Base-by-base conservation (phyloP, 1,140 invertebrate genomes). In the Ceratina australensis region DNA sequence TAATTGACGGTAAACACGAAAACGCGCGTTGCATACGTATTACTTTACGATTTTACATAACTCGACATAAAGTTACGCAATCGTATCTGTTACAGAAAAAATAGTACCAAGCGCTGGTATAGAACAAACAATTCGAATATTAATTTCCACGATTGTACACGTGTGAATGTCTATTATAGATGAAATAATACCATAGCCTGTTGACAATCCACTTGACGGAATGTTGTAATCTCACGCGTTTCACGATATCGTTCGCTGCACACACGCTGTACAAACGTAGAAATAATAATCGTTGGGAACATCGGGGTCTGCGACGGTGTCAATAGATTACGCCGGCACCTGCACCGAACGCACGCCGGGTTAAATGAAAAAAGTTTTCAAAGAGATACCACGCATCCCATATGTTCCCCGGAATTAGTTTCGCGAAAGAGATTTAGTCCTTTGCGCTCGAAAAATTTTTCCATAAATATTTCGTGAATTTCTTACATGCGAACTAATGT, bases 151-250 rank as follows among this genome's bases (percentile, higher is more conserved):
- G 2, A 15, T 12, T 5, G 18, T 18, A 16, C 3, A 15, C 4
- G 3, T 50, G 50, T 28, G 0, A 15, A 3, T 8, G 28, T 10
- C 22, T 28, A 28, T 3, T 16, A 7, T 15, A 18, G 15, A 1
- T 12, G 15, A 24, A 33, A 24, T 15, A 13, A 73, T 42, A 26
- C 13, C 24, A 7, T 2, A 15, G 8, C 0, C 4, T 42, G 26
- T 33, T 56, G n/a, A 22, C 72, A 65, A 50, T 67, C 22, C 56
- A 24, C 5, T 18, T 16, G 47, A 47, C 18, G 15, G 18, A 76
- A 69, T 60, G 42, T 26, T 18, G 74, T n/a, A 69, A 69, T 69
- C 26, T 28, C 49, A 33, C 28, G 26, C 72, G 12, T 65, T 73
- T 60, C 72, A 16, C 47, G 16, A 52, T 33, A 61, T 63, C 42